Base-by-base conservation (phyloP, 2,113 vertebrate genomes). In the Tragelaphus scriptus region DNA sequence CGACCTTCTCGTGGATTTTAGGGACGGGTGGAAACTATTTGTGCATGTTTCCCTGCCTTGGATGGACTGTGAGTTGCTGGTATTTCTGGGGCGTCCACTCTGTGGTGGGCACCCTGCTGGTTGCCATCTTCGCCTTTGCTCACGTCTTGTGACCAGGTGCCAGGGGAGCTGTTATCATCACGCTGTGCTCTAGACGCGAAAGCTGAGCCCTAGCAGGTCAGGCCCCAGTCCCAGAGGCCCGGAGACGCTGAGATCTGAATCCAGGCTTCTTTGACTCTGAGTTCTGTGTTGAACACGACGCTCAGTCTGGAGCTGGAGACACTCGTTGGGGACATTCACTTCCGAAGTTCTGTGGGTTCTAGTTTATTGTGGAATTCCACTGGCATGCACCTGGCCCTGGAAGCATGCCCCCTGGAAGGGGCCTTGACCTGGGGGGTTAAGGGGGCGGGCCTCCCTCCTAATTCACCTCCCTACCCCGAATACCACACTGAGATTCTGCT, bases 161-260 rank as follows among this genome's bases (percentile, higher is more conserved):
- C 1, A 2, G 58, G 49, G 36, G 47, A 49, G 71, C 55, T 10
- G 3, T 14, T 10, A 1, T 32, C 82, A 4, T 14, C 19, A 2
- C 19, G 13, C 12, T 16, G 0, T 4, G 30, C 19, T 14, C 47
- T 1, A 65, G 81, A 49, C 3, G 88, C 26, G 40, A 55, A 79
- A 2, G 4, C 49, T 0, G 6, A 25, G 26, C 17, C 32, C 1
- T 9, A 8, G 10, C 14, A 40, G 3, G 28, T 15, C 47, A 28
- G 8, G 68, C n/a, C 21, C 5, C 3, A 15, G 91, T 11, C 14
- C 4, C 23, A 0, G 49, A 11, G 8, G 3, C 0, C 0, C 6
- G 2, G 7, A 11, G 4, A 12, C 0, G 0, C 44, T 8, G 61
- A 85, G 55, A 51, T 44, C 44, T 0, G 30, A 19, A 17, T 0